Evolutionary conservation across 1,140 invertebrate genomes (phyloP).

Genomic region (Pseudomyrmex cubaensis): DNA sequence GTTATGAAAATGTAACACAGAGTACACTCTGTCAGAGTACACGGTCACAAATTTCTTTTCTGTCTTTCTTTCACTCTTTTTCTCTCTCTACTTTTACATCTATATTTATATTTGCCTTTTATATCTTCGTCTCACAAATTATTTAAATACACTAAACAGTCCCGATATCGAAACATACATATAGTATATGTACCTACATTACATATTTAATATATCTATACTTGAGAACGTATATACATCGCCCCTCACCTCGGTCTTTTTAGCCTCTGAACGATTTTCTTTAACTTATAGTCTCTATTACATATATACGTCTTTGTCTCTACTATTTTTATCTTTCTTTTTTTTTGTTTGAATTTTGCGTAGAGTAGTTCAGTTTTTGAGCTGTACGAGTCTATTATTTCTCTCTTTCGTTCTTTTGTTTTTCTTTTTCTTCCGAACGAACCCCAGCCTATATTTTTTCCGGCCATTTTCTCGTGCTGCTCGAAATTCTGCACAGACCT

Average conservation of each 20-base stretch:
- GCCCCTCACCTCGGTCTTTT: constrained; percentile 58
- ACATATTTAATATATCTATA: not conserved
- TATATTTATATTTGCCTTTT: constrained; percentile 64
- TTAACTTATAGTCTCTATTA: constrained; percentile 48
- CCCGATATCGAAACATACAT: constrained; percentile 45
- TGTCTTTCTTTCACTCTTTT: constrained; percentile 58
- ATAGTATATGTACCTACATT: not conserved
- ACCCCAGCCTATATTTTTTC: constrained; percentile 20
- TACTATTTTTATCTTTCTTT: constrained; percentile 46
- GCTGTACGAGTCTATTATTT: constrained; percentile 58
- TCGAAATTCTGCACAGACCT: constrained; percentile 61
- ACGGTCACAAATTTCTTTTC: constrained; percentile 54
- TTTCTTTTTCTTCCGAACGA: constrained; percentile 35
- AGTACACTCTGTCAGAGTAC: constrained; percentile 24
- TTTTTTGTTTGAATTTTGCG: constrained; percentile 58
- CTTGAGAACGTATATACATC: constrained; percentile 43
- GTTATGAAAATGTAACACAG: not conserved
- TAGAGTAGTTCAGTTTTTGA: constrained; percentile 60
- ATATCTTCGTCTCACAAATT: constrained; percentile 58
- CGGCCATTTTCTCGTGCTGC: constrained; percentile 48
- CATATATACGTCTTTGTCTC: not conserved
- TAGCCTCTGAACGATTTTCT: constrained; percentile 50
- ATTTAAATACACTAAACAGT: constrained; percentile 61
- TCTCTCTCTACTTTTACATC: constrained; percentile 38
- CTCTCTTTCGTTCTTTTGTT: not conserved